These are phyloP conservation scores for Coreoperca whiteheadi DNA, from an alignment of 2,113 vertebrate species.

Conservation along the genomic window DNA sequence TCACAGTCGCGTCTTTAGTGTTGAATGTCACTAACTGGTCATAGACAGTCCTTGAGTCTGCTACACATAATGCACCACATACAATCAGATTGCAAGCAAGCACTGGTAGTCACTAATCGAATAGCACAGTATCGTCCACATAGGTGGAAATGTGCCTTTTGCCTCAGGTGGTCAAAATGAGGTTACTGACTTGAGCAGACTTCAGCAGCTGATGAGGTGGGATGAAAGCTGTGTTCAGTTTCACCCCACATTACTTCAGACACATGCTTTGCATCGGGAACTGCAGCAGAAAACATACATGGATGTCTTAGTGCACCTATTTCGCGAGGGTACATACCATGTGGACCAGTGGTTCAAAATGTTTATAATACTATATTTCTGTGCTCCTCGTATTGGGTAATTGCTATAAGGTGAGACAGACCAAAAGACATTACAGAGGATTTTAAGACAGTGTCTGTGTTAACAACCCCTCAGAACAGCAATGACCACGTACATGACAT, in stretches of 20 bases:
- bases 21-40: background rate
- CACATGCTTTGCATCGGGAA: background rate
- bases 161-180: background rate
- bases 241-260: background rate
- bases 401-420: background rate
- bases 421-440: no score
- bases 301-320: background rate
- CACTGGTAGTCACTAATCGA: background rate
- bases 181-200: background rate
- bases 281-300: background rate
- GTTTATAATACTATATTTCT: background rate
- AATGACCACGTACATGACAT: background rate
- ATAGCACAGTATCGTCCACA: background rate
- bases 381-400: background rate
- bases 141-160: background rate
- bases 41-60: background rate
- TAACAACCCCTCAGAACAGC: background rate
- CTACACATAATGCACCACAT: background rate
- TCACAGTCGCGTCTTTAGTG: background rate
- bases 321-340: background rate
- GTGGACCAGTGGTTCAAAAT: background rate
- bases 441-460: background rate
- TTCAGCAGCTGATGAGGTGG: background rate
- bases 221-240: no score
- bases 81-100: background rate